Conservation (phyloP, 2,888 invertebrate genomes). For the Lycia hirtaria region DNA sequence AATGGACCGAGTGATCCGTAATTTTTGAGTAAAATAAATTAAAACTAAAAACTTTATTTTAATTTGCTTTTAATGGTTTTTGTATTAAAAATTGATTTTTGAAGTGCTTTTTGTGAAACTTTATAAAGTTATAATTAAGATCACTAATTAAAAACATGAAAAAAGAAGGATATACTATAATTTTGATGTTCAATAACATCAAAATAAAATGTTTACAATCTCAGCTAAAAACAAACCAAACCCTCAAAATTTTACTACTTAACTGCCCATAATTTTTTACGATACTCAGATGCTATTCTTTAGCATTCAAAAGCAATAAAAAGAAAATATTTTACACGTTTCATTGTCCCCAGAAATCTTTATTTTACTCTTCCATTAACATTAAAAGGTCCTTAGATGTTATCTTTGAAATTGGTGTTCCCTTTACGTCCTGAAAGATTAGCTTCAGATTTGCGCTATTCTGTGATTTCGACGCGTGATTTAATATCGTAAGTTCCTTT, state of each 20-base stretch:
- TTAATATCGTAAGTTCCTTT: slow-evolving; percentile 7
- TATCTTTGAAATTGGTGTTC: slow-evolving; percentile 68
- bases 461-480: slow-evolving; percentile 1
- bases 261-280: slow-evolving; percentile 14
- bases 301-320: slow-evolving; percentile 19
- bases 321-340: slow-evolving; percentile 28
- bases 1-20: too few relatives aligned
- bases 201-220: not conserved
- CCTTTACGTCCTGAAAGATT: slow-evolving; percentile 62
- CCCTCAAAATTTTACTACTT: slow-evolving; percentile 8
- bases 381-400: slow-evolving; percentile 57
- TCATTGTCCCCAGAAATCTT: slow-evolving; percentile 41
- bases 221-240: not conserved
- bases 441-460: slow-evolving; percentile 52
- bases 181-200: not conserved
- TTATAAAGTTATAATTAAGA: too few relatives aligned
- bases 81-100: not conserved
- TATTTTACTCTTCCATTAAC: slow-evolving; percentile 52
- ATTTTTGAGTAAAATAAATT: too few relatives aligned
- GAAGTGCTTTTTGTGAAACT: too few relatives aligned
- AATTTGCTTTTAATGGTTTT: not conserved
- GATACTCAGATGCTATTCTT: slow-evolving; percentile 9
- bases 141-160: too few relatives aligned
- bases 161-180: too few relatives aligned
- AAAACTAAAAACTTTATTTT: too few relatives aligned